Conservation (phyloP, 2,888 invertebrate genomes). For the Drosophila pullipes region DNA sequence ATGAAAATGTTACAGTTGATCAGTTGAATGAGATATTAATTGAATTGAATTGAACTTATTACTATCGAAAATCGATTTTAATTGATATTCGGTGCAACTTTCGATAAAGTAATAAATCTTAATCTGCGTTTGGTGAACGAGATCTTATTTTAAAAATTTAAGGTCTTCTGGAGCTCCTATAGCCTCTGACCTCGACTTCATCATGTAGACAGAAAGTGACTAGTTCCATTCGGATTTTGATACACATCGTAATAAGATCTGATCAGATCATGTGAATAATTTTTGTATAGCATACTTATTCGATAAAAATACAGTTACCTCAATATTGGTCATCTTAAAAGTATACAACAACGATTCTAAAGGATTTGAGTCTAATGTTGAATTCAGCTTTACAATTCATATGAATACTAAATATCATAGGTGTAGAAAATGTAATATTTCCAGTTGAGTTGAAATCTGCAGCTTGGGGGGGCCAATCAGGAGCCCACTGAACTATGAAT, state of each 20-base stretch:
- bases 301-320: not conserved
- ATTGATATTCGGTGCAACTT: not conserved
- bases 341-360: conserved; percentile 11
- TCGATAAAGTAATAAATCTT: not conserved
- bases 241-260: not conserved
- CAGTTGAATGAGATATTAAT: not conserved
- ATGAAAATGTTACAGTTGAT: not conserved
- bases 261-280: not conserved
- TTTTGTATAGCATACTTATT: conserved; percentile 30
- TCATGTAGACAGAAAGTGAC: not conserved
- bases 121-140: not conserved
- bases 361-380: no score
- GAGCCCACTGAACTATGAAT: not conserved
- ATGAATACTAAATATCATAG: not conserved
- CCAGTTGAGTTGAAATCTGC: not conserved
- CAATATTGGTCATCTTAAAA: conserved; percentile 10
- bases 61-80: not conserved
- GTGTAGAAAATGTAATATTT: no score
- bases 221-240: not conserved
- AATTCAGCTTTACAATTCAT: not conserved
- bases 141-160: not conserved
- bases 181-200: not conserved
- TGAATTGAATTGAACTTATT: not conserved
- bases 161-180: not conserved
- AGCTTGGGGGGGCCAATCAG: not conserved